Evolutionary conservation across 2,113 vertebrate genomes (phyloP).

Genomic region (Rhipidura dahli): DNA sequence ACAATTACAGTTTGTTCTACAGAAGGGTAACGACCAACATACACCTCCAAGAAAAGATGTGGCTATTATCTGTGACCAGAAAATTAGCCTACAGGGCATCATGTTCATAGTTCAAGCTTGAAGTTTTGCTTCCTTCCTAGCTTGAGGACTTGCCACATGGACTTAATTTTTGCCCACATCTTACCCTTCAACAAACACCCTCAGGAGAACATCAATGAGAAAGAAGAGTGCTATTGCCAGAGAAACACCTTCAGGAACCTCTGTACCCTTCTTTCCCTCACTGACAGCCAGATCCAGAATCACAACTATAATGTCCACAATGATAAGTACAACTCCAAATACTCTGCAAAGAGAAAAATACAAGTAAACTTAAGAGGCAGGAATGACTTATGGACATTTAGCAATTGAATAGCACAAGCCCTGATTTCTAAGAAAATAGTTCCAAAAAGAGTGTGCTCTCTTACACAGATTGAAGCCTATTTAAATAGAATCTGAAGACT

Average conservation of each 20-base stretch:
- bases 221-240: conserved; percentile 90
- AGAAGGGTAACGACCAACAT: not conserved
- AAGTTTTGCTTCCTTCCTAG: not conserved
- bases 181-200: conserved; percentile 89
- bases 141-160: not conserved
- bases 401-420: not conserved
- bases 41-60: not conserved
- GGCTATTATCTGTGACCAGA: not conserved
- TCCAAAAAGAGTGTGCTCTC: not conserved
- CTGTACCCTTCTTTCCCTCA: not conserved
- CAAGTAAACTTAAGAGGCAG: not conserved
- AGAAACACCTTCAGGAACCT: conserved; percentile 74
- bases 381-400: not conserved
- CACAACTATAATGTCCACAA: conserved; percentile 84
- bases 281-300: conserved; percentile 75
- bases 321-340: conserved; percentile 85
- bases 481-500: not conserved
- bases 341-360: conserved; percentile 70
- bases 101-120: not conserved
- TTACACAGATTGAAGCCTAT: not conserved
- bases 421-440: not conserved
- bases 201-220: conserved; percentile 83
- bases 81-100: not conserved
- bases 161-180: not conserved
- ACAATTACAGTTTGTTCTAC: not conserved